Evolutionary conservation across 2,888 invertebrate species (phyloP).

Genomic region (Polydrusus tereticollis): DNA sequence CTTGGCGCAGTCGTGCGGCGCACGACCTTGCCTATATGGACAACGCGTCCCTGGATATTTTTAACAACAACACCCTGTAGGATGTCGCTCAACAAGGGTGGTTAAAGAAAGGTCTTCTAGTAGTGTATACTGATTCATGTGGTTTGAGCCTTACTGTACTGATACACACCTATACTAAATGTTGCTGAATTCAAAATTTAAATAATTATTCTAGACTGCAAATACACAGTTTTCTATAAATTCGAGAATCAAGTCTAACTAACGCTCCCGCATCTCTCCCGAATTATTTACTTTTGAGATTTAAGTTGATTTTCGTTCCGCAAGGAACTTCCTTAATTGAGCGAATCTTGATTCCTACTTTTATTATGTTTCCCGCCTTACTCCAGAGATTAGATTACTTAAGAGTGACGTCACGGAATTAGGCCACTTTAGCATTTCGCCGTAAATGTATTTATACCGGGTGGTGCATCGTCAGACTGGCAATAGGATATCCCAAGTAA

Average conservation of each 20-base stretch:
- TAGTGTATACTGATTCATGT: no score
- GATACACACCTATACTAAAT: no score
- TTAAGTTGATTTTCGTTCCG: conserved; percentile 46
- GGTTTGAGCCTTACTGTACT: no score
- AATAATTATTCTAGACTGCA: neutral
- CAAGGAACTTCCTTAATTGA: conserved; percentile 43
- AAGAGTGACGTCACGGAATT: conserved; percentile 29
- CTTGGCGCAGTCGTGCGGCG: no score
- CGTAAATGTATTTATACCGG: no score
- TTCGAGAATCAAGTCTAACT: conserved; percentile 19
- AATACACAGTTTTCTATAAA: neutral
- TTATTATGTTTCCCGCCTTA: conserved; percentile 42
- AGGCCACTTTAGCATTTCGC: conserved; percentile 22
- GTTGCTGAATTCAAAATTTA: neutral
- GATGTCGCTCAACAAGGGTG: no score
- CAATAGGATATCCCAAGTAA: no score
- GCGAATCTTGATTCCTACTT: conserved; percentile 42
- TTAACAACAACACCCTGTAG: no score
- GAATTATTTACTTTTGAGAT: conserved; percentile 44
- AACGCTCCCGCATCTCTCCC: conserved; percentile 18
- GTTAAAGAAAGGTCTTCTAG: no score
- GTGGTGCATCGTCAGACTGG: no score
- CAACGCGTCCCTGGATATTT: no score
- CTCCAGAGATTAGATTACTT: conserved; percentile 37
- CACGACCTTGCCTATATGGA: no score